Evolutionary conservation across 2,888 invertebrate species (phyloP).

Genomic region (Theretra japonica): DNA sequence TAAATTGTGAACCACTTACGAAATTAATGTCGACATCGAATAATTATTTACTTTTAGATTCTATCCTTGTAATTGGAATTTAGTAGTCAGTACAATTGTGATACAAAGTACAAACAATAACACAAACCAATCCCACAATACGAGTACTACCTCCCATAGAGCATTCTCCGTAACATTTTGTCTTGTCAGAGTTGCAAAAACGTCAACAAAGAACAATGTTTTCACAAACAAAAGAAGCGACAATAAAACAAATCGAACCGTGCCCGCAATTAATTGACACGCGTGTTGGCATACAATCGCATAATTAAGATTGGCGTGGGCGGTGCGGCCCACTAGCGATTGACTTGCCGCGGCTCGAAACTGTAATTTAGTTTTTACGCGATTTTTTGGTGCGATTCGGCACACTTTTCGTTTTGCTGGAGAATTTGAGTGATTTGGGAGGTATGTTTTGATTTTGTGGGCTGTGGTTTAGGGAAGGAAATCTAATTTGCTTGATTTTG

Average conservation of each 20-base stretch:
- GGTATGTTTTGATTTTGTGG: neutral
- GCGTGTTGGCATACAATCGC: conserved; percentile 62
- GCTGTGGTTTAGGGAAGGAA: too few relatives aligned
- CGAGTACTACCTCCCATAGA: neutral
- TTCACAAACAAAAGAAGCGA: conserved; percentile 46
- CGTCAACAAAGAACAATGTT: conserved; percentile 34
- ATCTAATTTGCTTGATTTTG: too few relatives aligned
- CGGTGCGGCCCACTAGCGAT: conserved; percentile 46
- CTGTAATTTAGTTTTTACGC: neutral
- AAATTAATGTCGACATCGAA: too few relatives aligned
- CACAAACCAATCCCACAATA: neutral
- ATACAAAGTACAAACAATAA: too few relatives aligned
- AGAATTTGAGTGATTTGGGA: neutral
- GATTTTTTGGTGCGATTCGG: neutral
- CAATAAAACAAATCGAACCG: conserved; percentile 48
- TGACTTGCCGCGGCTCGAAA: neutral
- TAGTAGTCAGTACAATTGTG: too few relatives aligned
- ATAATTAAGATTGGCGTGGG: conserved; percentile 69
- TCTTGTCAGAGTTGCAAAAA: conserved; percentile 1
- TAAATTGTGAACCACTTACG: too few relatives aligned
- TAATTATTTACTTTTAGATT: too few relatives aligned
- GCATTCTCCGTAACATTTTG: neutral
- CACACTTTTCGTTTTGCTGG: neutral
- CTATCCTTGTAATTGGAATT: too few relatives aligned
- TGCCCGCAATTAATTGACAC: conserved; percentile 63